These are phyloP conservation scores for Colius striatus DNA, from an alignment of 2,113 vertebrate species.

Conservation along the genomic window DNA sequence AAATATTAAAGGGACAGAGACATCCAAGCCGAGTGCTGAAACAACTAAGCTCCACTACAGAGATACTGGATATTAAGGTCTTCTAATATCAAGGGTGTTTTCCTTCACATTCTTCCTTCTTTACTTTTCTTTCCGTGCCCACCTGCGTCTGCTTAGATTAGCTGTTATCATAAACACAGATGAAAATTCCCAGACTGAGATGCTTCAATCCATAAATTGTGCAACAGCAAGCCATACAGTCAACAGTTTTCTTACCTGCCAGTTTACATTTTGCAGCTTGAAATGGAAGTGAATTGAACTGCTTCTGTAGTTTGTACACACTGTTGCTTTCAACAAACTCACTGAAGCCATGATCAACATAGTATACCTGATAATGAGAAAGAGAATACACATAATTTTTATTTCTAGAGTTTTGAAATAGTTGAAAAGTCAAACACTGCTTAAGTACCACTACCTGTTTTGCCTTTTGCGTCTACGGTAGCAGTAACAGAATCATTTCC, in stretches of 20 bases:
- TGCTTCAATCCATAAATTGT: not conserved
- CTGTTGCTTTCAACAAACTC: conserved; percentile 78
- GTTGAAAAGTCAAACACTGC: not conserved
- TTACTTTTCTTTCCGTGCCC: not conserved
- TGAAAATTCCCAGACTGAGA: not conserved
- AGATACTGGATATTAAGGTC: not conserved
- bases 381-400: not conserved
- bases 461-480: not conserved
- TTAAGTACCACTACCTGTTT: not conserved
- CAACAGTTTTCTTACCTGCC: conserved; percentile 85
- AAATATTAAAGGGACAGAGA: not conserved
- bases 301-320: conserved; percentile 80
- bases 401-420: not conserved
- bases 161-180: not conserved
- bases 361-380: conserved; percentile 82
- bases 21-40: not conserved
- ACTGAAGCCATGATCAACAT: conserved; percentile 90
- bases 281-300: conserved; percentile 85
- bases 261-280: conserved; percentile 89
- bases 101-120: not conserved
- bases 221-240: not conserved
- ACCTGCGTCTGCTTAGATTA: not conserved
- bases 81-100: not conserved
- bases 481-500: not conserved
- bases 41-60: not conserved